A percentile compares a stretch with the other conserved stretches of the same genome.
These are phyloP conservation scores for Pelusios castaneus DNA, from an alignment of 2,113 vertebrate species.

Conservation along the genomic window DNA sequence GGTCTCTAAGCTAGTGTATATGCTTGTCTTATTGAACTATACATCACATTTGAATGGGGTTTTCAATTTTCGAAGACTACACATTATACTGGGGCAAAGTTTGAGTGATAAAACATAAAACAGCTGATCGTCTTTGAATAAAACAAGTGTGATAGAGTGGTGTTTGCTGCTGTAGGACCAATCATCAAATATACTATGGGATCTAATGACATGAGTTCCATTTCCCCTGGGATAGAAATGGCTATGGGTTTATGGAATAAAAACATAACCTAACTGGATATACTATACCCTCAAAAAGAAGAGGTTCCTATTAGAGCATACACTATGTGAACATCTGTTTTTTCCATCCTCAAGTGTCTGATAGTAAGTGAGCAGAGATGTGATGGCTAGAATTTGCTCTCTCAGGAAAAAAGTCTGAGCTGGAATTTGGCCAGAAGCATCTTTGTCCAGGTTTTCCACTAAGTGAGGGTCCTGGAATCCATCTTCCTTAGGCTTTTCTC, in stretches of 20 bases:
- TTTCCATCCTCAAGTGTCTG: neutral
- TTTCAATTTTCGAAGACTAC: neutral
- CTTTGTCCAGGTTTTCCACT: conserved; percentile 1
- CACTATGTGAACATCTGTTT: neutral
- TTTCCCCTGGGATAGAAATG: neutral
- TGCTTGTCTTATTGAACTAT: neutral
- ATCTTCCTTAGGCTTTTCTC: neutral
- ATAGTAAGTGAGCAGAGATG: neutral
- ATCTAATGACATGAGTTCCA: neutral
- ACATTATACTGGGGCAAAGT: neutral
- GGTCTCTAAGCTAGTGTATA: neutral
- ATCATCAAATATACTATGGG: neutral
- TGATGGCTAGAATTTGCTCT: neutral
- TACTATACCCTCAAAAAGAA: neutral
- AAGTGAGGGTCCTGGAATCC: neutral
- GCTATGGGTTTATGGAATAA: neutral
- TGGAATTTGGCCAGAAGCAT: neutral
- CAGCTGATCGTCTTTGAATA: neutral
- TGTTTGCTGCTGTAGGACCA: neutral
- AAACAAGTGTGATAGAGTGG: neutral
- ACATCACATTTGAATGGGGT: neutral
- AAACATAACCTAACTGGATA: neutral
- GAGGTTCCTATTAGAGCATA: neutral
- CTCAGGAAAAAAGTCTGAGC: neutral
- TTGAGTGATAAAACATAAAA: neutral